phyloP scores from a whole-genome alignment of 2,113 vertebrate species.

The Pseudorasbora parva region DNA sequence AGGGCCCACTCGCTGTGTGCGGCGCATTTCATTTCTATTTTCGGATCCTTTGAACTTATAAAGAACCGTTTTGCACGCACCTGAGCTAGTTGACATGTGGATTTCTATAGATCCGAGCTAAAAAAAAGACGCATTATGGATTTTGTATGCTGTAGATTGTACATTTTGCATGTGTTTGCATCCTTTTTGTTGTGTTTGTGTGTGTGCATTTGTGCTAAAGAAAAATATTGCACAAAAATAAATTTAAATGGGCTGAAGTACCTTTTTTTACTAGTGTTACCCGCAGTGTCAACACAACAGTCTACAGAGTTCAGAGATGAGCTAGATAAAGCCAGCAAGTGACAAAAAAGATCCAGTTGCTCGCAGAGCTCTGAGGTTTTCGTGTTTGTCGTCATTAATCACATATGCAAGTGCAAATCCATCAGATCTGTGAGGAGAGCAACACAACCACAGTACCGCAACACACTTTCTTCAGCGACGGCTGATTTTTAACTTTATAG shows the following conservation, averaged over 20 bases:
- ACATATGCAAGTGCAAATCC: slow-evolving; percentile 21
- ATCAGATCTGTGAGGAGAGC: slow-evolving; percentile 40
- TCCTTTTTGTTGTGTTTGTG: background rate
- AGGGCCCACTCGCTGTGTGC: background rate
- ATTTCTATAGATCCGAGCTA: background rate
- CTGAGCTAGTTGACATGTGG: background rate
- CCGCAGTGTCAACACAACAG: background rate
- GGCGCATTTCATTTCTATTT: slow-evolving; percentile 4
- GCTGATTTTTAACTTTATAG: slow-evolving; percentile 13
- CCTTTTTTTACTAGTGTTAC: slow-evolving; percentile 4
- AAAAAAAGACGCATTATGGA: background rate
- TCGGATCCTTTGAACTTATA: background rate
- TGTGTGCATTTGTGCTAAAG: background rate
- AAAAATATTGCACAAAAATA: background rate
- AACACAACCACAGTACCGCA: slow-evolving; percentile 38
- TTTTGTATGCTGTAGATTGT: background rate
- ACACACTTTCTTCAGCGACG: slow-evolving; percentile 13
- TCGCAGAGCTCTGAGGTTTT: slow-evolving; percentile 49
- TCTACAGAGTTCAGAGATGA: slow-evolving; percentile 40
- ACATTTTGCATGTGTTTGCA: background rate
- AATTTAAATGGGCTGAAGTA: background rate
- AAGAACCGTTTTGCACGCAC: background rate
- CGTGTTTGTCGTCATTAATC: slow-evolving; percentile 40
- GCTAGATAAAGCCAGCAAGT: slow-evolving; percentile 42
- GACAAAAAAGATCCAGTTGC: slow-evolving; percentile 44